Evolutionary conservation across 1,140 invertebrate genomes (phyloP), one percentile per base, ranked within the genome.

Genomic region (Helicoverpa armigera): DNA sequence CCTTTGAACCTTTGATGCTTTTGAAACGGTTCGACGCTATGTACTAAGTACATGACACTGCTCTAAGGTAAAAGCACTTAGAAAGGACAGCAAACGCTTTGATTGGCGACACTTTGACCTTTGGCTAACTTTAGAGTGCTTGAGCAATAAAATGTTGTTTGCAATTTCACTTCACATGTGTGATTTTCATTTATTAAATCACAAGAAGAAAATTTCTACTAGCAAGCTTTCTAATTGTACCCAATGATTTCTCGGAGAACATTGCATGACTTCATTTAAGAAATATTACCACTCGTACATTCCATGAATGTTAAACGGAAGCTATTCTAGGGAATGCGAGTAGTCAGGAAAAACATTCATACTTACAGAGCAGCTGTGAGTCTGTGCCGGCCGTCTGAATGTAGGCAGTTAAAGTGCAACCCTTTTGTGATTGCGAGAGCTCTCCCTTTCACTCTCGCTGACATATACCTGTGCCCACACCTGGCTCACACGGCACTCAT

Each of bases 1-100:
- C 87, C 83, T 93, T 94, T 92, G 88, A 90, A 84, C 89, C 86
- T 90, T 91, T 92, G 80, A 90, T 73, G 82, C 83, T 87, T 86
- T 86, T 67, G 86, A 86, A 88, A 69, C 70, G 61, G 60, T 61
- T 82, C 65, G 53, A 48, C 76, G 29, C 53, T 48, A 18, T 67
- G 16, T 58, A 79, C 76, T 70, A 58, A 74, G 63, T 60, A 31
- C 51, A 60, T 56, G 31, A 29, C 43, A 79, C 53, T 48, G 60
- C 61, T 7, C 63, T 79, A 29, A 79, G 63, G 35, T 79, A 31
- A 70, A 79, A 29, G 51, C 60, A 35, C 50, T 60, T 51, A 51
- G 54, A 76, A 50, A 53, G 31, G 48, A 50, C 13, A 31, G 60
- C 35, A 73, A 58, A 56, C 65, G 67, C 79, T 81, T 65, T 77